phyloP scores from a whole-genome alignment of 2,888 invertebrate genomes.

The Merodon equestris region DNA sequence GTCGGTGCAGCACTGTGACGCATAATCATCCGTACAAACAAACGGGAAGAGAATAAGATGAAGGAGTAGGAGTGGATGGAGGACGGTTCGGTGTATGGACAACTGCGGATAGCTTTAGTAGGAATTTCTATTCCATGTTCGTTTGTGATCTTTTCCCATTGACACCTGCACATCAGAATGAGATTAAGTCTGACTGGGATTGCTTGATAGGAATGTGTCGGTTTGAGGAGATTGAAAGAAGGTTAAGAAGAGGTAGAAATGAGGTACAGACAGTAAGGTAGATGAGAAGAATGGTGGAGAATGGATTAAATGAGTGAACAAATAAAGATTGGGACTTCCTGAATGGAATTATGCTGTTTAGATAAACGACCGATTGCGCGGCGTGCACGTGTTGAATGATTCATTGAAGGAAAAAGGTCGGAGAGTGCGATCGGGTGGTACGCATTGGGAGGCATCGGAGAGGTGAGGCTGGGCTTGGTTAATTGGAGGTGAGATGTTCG shows the following conservation, averaged over 20 bases:
- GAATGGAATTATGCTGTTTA: constrained; percentile 58
- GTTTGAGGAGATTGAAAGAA: constrained; percentile 20
- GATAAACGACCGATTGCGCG: constrained; percentile 31
- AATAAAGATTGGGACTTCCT: constrained; percentile 58
- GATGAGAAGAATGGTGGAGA: not conserved
- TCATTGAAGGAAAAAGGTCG: constrained; percentile 29
- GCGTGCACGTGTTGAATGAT: constrained; percentile 61
- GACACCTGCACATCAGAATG: constrained; percentile 65
- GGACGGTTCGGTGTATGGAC: too few species aligned
- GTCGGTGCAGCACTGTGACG: constrained; percentile 43
- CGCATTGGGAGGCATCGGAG: too few species aligned
- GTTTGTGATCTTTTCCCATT: constrained; percentile 60
- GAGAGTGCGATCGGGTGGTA: too few species aligned
- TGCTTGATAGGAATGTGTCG: constrained; percentile 33
- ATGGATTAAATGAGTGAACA: constrained; percentile 49
- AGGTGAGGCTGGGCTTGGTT: too few species aligned
- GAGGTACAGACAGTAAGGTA: too few species aligned
- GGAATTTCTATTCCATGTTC: constrained; percentile 47
- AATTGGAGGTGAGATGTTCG: too few species aligned
- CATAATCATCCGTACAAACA: constrained; percentile 53
- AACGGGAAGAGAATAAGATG: too few species aligned
- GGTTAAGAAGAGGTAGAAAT: not conserved
- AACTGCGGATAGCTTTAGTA: constrained; percentile 37
- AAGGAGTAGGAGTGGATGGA: too few species aligned
- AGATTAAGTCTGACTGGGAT: constrained; percentile 42